Evolutionary conservation across 1,140 invertebrate species (phyloP).

Genomic region (Drosophila melanogaster): DNA sequence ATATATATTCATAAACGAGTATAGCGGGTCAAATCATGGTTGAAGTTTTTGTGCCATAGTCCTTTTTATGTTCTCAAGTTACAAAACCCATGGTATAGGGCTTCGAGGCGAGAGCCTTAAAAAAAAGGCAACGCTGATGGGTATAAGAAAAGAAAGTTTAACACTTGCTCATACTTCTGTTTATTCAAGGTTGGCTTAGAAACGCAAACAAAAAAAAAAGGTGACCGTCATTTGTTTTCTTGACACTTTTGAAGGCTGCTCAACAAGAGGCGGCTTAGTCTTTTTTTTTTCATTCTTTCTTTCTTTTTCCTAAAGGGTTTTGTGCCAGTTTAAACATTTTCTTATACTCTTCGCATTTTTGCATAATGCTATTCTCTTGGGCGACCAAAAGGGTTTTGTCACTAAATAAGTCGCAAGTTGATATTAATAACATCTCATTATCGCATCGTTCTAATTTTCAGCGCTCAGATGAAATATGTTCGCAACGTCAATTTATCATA

Average conservation of each 20-base stretch:
- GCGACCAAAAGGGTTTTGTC: constrained; percentile 52
- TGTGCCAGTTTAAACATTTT: constrained; percentile 37
- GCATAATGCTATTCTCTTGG: constrained; percentile 52
- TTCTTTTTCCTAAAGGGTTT: constrained; percentile 27
- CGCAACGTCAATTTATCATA: constrained; percentile 70
- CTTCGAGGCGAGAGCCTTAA: constrained; percentile 14
- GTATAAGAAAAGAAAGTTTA: constrained; percentile 54
- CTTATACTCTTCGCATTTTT: constrained; percentile 45
- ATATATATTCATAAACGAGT: no score
- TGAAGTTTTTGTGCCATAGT: constrained; percentile 42
- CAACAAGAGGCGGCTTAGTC: constrained; percentile 51
- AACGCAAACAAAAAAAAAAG: constrained; percentile 38
- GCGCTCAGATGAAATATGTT: constrained; percentile 66
- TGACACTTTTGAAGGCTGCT: constrained; percentile 74
- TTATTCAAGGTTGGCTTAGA: constrained; percentile 45
- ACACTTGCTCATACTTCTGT: constrained; percentile 54
- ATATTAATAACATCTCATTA: constrained; percentile 82
- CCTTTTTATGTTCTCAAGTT: constrained; percentile 73
- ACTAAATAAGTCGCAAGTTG: constrained; percentile 77
- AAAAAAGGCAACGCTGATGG: constrained; percentile 44
- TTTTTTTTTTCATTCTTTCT: constrained; percentile 3
- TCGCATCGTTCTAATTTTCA: constrained; percentile 70
- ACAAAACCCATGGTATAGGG: constrained; percentile 39
- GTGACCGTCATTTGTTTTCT: constrained; percentile 80
- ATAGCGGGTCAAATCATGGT: constrained; percentile 46